These are phyloP conservation scores for Lasioglossum vierecki DNA, from an alignment of 2,888 invertebrate species.

Conservation along the genomic window DNA sequence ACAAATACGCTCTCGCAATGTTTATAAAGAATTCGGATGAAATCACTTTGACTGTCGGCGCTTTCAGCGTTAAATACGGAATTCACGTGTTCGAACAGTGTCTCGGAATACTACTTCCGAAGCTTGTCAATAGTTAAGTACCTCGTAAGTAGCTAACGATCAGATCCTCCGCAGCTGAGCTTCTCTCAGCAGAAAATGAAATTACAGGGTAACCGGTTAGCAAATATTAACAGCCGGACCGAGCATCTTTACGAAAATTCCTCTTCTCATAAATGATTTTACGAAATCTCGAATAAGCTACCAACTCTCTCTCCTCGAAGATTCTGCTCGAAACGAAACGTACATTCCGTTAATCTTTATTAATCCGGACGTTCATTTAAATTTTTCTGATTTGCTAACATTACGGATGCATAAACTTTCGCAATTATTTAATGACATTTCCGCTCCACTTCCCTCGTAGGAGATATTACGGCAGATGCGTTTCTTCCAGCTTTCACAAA, in stretches of 20 bases:
- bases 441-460: background rate
- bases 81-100: background rate
- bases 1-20: background rate
- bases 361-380: background rate
- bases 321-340: background rate
- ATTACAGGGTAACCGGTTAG: background rate
- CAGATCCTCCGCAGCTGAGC: background rate
- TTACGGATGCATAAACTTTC: background rate
- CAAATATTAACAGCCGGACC: background rate
- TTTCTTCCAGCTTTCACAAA: background rate
- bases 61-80: background rate
- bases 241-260: background rate
- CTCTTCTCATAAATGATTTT: background rate
- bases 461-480: background rate
- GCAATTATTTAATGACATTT: background rate
- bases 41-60: background rate
- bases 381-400: background rate
- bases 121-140: background rate
- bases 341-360: background rate
- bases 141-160: background rate
- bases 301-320: background rate
- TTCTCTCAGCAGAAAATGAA: background rate
- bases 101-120: background rate
- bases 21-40: background rate
- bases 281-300: no score